Conservation (phyloP, 2,888 invertebrate species). For the Clostera curtula region DNA sequence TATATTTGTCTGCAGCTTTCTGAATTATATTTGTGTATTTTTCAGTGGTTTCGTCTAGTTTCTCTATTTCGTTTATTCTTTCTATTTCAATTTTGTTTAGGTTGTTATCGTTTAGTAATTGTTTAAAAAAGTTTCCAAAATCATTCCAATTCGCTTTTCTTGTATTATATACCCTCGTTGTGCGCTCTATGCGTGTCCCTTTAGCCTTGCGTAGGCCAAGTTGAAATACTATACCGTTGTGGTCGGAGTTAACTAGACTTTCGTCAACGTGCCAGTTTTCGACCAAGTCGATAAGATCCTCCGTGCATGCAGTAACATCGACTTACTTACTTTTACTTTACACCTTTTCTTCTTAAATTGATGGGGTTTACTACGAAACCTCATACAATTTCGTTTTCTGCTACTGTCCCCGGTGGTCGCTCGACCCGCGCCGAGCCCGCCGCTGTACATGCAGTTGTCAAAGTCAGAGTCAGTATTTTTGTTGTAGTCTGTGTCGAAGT, state of each 20-base stretch:
- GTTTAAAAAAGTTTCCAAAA: constrained; percentile 8
- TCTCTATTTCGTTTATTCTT: background rate
- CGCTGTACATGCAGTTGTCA: too few relatives aligned
- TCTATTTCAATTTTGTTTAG: background rate
- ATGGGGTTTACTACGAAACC: too few relatives aligned
- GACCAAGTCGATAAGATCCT: background rate
- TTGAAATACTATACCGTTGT: background rate
- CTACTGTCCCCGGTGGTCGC: too few relatives aligned
- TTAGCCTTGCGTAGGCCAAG: background rate
- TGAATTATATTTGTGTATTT: background rate
- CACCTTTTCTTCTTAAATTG: too few relatives aligned
- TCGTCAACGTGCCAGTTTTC: background rate
- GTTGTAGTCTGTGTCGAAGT: too few relatives aligned
- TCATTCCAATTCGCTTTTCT: constrained; percentile 3
- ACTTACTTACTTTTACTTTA: background rate
- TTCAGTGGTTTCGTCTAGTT: background rate
- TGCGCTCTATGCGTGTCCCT: background rate
- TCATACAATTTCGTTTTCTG: too few relatives aligned
- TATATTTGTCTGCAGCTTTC: constrained; percentile 1
- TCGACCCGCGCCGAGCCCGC: too few relatives aligned
- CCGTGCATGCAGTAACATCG: background rate
- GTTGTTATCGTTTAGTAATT: background rate
- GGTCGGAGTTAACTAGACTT: background rate
- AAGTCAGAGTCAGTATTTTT: too few relatives aligned
- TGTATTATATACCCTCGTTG: constrained; percentile 4